phyloP scores from a whole-genome alignment of 1,140 invertebrate species.

The Myzus persicae region DNA sequence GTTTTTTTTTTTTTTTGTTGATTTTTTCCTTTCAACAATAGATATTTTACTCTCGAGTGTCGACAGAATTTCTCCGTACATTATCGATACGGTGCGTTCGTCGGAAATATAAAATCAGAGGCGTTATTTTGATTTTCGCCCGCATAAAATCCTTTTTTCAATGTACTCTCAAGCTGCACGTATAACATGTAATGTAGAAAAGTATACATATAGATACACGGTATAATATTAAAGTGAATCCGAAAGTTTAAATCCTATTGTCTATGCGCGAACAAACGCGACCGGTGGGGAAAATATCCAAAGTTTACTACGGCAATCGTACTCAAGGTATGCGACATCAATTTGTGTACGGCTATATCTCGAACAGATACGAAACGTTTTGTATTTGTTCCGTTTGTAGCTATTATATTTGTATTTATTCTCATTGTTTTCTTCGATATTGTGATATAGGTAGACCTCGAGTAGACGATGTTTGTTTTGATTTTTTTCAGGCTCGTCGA shows the following conservation, averaged over 20 bases:
- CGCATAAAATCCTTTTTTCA: background rate
- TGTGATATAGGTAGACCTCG: too few relatives aligned
- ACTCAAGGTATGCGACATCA: background rate
- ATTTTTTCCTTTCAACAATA: too few relatives aligned
- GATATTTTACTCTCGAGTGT: background rate
- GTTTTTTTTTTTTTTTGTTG: background rate
- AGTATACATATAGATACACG: background rate
- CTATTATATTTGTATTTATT: background rate
- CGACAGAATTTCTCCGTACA: background rate
- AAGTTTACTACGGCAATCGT: background rate
- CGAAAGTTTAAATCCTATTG: background rate
- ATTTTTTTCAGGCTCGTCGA: background rate
- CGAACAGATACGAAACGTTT: too few relatives aligned
- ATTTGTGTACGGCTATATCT: background rate
- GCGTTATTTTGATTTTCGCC: background rate
- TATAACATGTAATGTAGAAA: background rate
- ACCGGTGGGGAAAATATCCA: background rate
- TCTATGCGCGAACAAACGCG: background rate
- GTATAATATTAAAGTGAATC: conserved; percentile 4
- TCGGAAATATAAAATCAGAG: background rate
- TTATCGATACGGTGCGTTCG: background rate
- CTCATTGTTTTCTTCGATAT: too few relatives aligned
- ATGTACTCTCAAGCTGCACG: background rate
- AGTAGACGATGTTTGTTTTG: too few relatives aligned
- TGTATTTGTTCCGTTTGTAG: background rate